These are phyloP conservation scores for Temnothorax longispinosus DNA, from an alignment of 1,140 invertebrate genomes.

Conservation along the genomic window DNA sequence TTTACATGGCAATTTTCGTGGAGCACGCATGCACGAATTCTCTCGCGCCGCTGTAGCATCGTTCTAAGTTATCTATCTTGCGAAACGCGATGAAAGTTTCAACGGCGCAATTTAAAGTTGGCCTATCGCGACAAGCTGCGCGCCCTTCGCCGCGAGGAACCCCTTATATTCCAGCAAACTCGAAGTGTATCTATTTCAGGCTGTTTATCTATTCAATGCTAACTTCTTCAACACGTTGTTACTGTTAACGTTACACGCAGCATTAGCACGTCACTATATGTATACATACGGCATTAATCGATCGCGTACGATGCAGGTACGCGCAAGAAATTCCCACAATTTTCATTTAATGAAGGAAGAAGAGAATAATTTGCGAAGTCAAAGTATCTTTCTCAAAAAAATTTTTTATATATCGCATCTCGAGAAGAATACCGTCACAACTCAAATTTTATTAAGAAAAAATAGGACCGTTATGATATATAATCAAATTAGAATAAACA, in stretches of 20 bases:
- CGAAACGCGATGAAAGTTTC: constrained; percentile 68
- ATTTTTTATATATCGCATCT: not conserved
- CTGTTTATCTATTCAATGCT: constrained; percentile 25
- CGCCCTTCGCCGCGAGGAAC: not conserved
- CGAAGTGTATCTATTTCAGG: constrained; percentile 13
- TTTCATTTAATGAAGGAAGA: not conserved
- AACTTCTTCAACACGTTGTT: constrained; percentile 21
- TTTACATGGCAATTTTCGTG: constrained; percentile 66
- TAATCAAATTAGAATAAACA: no score
- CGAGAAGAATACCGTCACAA: no score
- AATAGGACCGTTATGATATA: no score
- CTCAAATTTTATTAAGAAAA: no score
- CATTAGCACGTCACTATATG: not conserved
- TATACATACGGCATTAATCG: not conserved
- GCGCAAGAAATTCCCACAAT: not conserved
- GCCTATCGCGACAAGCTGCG: constrained; percentile 60
- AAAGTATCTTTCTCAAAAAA: not conserved
- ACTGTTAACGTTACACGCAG: not conserved
- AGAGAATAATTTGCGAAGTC: not conserved
- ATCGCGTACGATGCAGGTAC: not conserved
- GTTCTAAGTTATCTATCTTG: constrained; percentile 67
- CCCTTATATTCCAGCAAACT: not conserved
- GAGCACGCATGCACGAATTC: constrained; percentile 41
- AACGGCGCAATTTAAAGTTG: constrained; percentile 70
- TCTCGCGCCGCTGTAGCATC: constrained; percentile 8